Base-by-base conservation (phyloP, 2,113 vertebrate genomes). In the Neogobius melanostomus region DNA sequence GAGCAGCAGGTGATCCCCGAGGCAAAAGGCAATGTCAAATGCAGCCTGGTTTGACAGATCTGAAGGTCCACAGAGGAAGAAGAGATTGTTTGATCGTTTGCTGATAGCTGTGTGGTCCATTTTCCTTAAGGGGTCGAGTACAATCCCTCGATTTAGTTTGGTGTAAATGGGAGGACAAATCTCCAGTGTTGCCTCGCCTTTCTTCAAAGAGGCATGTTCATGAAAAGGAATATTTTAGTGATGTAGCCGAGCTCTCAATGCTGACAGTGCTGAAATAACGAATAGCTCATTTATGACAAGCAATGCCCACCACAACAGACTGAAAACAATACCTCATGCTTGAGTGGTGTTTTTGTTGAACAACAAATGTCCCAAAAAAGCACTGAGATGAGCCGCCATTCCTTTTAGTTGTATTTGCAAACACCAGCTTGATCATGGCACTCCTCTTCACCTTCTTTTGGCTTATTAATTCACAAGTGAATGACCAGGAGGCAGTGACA, bases 1-100 rank as follows among this genome's bases (percentile, higher is more conserved):
- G 92, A 95, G 95, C 94, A 95, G 94, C 94, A 93, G 87, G 69
- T 81, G 72, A 73, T 73, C 68, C 80, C 52, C 77, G 82, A 85
- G 85, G 81, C 83, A 88, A 74, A 56, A 74, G 89, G 84, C 49
- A 75, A 80, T 77, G 79, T 78, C 80, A 36, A 36, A 36, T 36
- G 28, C 3, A 78, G 84, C 74, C 76, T 81, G 79, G 71, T 81
- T 73, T 1, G 52, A 79, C 69, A 69, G 66, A 68, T 69, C 59
- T 16, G 56, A 77, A 61, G 46, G 68, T 84, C 71, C 71, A 61
- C 52, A 43, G n/a, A 43, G 75, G 72, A 77, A 77, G 71, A 69
- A 77, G 71, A 69, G 68, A 76, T 52, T 53, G 76, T 62, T 36
- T 36, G 28, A 36, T 36, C 62, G 60, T 60, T 70, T 62, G 12